Base-by-base conservation (phyloP, 2,113 vertebrate genomes). In the Brachyistius frenatus region DNA sequence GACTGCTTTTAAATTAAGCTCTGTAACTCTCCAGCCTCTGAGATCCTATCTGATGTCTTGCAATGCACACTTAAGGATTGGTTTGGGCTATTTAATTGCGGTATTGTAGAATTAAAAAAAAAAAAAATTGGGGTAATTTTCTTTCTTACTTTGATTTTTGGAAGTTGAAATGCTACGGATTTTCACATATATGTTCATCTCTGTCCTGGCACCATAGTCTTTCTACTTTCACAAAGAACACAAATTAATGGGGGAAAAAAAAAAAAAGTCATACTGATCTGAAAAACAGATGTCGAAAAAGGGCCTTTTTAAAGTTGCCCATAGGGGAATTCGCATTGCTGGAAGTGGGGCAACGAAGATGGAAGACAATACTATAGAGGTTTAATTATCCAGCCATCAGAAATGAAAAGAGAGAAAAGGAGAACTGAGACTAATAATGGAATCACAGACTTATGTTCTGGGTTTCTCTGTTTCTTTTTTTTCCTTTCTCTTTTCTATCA, bases 281-380 rank as follows among this genome's bases (percentile, higher is more conserved):
- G 80, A 90, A 93, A 92, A 93, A 87, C 84, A 92, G 81, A 90
- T 84, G 88, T 90, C 88, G 90, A 84, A 93, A 93, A 90, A 89
- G 76, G 80, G 79, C 71, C 78, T 90, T 92, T 90, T 90, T 90
- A 89, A 87, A 86, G 83, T 91, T 91, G 87, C 91, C 93, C 91
- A 90, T 85, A 62, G 92, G 93, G 93, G 90, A 91, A 86, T 90
- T 92, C 57, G 65, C 81, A 58, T 81, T 90, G 91, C 92, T 94
- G 87, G 89, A 93, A 94, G 93, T 94, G 93, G 91, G 90, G 87
- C 89, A 91, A 84, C 46, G 83, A 93, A 90, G 84, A 93, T 87
- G 87, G 90, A 94, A 94, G 91, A 94, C 93, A 95, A 94, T 93
- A 94, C 93, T 93, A 92, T 90, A 91, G 94, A 94, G 94, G 94